phyloP scores from a whole-genome alignment of 2,888 invertebrate species.

The Diplolepis rosae region DNA sequence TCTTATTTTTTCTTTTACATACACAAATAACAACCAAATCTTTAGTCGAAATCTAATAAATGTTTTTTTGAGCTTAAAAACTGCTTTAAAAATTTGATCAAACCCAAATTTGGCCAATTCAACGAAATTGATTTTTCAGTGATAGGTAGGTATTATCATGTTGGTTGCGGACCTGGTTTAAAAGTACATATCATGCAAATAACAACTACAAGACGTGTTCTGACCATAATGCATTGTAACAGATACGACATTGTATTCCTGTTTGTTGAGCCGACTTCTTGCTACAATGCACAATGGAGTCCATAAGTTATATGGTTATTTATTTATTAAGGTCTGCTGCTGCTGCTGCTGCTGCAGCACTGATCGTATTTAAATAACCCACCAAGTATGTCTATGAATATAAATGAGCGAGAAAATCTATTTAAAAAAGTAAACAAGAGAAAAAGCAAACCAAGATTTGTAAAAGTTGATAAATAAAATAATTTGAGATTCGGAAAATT shows the following conservation, averaged over 20 bases:
- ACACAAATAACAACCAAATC: too few species aligned
- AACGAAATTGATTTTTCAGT: too few species aligned
- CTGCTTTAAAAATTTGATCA: too few species aligned
- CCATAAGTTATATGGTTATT: constrained; percentile 12
- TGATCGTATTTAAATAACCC: not conserved
- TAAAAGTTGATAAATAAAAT: not conserved
- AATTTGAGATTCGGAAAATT: not conserved
- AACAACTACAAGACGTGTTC: constrained; percentile 13
- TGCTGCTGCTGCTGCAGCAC: not conserved
- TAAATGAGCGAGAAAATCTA: not conserved
- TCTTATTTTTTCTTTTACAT: not conserved
- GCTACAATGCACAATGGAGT: constrained; percentile 57
- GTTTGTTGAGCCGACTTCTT: constrained; percentile 34
- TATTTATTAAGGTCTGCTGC: not conserved
- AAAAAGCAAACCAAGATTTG: too few species aligned
- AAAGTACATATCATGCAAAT: constrained; percentile 43
- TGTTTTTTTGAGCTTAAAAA: too few species aligned
- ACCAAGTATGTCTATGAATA: not conserved
- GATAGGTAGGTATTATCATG: not conserved
- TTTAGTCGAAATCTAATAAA: too few species aligned
- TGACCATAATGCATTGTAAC: constrained; percentile 50
- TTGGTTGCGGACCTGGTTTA: not conserved
- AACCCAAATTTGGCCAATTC: too few species aligned
- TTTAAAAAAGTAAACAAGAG: too few species aligned
- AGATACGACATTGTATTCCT: constrained; percentile 54